These are phyloP conservation scores for Meloe dianella DNA, from an alignment of 2,888 invertebrate species.

Conservation along the genomic window DNA sequence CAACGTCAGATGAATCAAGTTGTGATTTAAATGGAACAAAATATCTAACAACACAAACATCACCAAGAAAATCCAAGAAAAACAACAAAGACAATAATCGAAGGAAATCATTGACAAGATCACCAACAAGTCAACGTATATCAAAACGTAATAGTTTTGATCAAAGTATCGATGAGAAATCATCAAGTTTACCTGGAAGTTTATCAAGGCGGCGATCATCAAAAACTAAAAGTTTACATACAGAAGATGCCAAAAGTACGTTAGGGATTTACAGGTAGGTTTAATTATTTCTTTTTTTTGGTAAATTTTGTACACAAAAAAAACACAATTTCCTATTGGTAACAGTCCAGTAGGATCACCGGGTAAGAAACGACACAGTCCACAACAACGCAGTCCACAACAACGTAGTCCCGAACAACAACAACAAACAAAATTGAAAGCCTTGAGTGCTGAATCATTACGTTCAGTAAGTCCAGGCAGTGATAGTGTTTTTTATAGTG, in stretches of 20 bases:
- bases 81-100: constrained; percentile 70
- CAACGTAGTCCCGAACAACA: constrained; percentile 56
- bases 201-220: constrained; percentile 69
- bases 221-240: constrained; percentile 59
- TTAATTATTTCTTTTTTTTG: background rate
- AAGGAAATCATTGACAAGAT: constrained; percentile 69
- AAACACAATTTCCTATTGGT: constrained; percentile 13
- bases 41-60: constrained; percentile 49
- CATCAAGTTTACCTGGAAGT: constrained; percentile 59
- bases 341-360: constrained; percentile 64
- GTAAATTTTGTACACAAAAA: background rate
- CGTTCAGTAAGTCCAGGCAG: constrained; percentile 90
- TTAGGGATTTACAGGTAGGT: constrained; percentile 33
- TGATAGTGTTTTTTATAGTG: constrained; percentile 89
- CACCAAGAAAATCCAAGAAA: constrained; percentile 68
- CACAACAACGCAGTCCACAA: constrained; percentile 53
- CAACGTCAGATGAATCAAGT: constrained; percentile 61
- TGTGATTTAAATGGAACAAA: constrained; percentile 46
- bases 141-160: constrained; percentile 47
- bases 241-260: constrained; percentile 32
- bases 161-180: constrained; percentile 47
- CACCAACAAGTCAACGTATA: constrained; percentile 61
- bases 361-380: constrained; percentile 58
- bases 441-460: constrained; percentile 84
- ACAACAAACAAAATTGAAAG: constrained; percentile 65